A percentile compares a stretch with the other conserved stretches of the same genome.
Evolutionary conservation across 2,888 invertebrate genomes (phyloP).

Genomic region (Eudemis profundana): DNA sequence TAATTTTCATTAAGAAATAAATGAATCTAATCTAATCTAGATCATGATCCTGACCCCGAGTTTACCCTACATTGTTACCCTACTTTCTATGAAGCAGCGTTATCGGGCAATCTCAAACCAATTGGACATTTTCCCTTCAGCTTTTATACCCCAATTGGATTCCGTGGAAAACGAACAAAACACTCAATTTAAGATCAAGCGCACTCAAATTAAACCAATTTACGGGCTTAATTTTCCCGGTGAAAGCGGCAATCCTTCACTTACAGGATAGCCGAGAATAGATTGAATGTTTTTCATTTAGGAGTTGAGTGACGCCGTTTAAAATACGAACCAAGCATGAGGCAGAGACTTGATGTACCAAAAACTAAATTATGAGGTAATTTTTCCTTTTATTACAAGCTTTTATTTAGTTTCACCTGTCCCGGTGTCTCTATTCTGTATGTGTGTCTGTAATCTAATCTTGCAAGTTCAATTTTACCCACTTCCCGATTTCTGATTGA

Average conservation of each 20-base stretch:
- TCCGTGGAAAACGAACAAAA: constrained; percentile 63
- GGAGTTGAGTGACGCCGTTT: not conserved
- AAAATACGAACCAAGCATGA: no score
- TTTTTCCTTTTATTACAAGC: no score
- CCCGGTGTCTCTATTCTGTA: no score
- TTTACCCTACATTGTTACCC: constrained; percentile 10
- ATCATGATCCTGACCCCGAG: not conserved
- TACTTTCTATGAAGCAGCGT: constrained; percentile 1
- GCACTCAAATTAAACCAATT: constrained; percentile 59
- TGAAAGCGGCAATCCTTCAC: constrained; percentile 28
- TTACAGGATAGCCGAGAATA: constrained; percentile 14
- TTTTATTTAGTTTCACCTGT: no score
- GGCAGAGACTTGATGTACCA: no score
- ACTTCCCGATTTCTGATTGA: no score
- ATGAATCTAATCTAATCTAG: no score
- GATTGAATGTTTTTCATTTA: constrained; percentile 23
- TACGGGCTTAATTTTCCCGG: constrained; percentile 44
- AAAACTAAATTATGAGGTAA: no score
- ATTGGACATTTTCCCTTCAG: constrained; percentile 29
- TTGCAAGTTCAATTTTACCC: no score
- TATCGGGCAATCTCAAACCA: constrained; percentile 21
- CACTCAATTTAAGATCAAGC: constrained; percentile 68
- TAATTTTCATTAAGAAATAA: no score
- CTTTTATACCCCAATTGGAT: constrained; percentile 55
- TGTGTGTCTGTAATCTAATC: no score